These are phyloP conservation scores for Asobara japonica DNA, from an alignment of 1,140 invertebrate genomes.

Conservation along the genomic window DNA sequence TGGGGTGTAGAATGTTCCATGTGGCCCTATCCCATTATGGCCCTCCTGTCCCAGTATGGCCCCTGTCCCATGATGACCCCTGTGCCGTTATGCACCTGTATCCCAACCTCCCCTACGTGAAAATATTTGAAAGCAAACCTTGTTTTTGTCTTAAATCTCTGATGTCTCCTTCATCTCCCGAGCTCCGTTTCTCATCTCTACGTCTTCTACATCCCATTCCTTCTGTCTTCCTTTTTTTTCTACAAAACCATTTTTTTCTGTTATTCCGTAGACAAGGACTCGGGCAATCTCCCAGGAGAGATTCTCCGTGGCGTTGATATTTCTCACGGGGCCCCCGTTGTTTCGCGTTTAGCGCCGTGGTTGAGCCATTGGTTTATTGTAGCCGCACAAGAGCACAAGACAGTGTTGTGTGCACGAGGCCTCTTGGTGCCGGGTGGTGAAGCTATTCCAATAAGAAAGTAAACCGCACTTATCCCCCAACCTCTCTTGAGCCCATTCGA, in stretches of 20 bases:
- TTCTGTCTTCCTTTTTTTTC: background rate
- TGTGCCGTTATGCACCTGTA: too few relatives aligned
- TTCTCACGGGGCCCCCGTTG: constrained; percentile 13
- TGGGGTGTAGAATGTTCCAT: too few relatives aligned
- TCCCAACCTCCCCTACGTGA: too few relatives aligned
- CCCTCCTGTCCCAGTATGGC: too few relatives aligned
- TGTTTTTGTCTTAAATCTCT: too few relatives aligned
- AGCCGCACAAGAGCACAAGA: background rate
- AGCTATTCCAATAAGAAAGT: constrained; percentile 13
- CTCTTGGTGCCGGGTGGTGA: background rate
- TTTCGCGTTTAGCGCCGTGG: constrained; percentile 8
- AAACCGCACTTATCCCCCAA: constrained; percentile 9
- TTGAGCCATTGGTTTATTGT: constrained; percentile 11
- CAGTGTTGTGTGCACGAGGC: background rate
- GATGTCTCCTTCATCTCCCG: background rate
- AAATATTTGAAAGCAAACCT: too few relatives aligned
- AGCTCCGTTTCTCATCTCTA: background rate
- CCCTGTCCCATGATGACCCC: too few relatives aligned
- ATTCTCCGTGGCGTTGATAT: constrained; percentile 8
- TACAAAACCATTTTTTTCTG: background rate
- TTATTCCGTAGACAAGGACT: background rate
- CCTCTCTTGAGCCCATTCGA: background rate
- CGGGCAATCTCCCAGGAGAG: background rate
- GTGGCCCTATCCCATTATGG: too few relatives aligned
- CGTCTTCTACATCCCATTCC: background rate